These are phyloP conservation scores for Cremastinae sp. DNA, from an alignment of 2,888 invertebrate genomes.

Conservation along the genomic window DNA sequence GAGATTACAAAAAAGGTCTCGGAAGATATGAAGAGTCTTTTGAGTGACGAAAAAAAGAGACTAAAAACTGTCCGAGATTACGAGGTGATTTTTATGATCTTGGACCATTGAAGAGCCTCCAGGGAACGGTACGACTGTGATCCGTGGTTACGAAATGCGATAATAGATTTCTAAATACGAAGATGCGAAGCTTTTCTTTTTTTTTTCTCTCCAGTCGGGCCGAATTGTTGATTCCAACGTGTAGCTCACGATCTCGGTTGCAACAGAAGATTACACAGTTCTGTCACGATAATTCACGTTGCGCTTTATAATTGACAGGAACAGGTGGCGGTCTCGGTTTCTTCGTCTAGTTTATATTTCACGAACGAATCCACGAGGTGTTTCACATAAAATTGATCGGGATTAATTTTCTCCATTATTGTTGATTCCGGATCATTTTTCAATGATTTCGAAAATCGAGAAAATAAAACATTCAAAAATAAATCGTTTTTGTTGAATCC, in stretches of 20 bases:
- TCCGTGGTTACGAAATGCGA: conserved; percentile 2
- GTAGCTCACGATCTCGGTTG: conserved; percentile 3
- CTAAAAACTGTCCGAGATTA: no score
- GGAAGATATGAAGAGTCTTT: no score
- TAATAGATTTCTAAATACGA: conserved; percentile 2
- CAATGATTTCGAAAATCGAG: no score
- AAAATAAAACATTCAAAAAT: no score
- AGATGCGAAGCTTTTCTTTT: background rate
- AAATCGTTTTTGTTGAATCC: no score
- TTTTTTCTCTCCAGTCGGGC: background rate
- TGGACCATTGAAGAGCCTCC: no score
- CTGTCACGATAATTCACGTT: conserved; percentile 16
- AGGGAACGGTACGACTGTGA: no score
- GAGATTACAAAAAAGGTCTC: no score
- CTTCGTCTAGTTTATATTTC: conserved; percentile 6
- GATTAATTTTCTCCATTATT: background rate
- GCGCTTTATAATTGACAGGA: conserved; percentile 37
- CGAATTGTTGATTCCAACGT: background rate
- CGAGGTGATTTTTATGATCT: no score
- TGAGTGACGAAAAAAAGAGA: no score
- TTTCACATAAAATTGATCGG: conserved; percentile 4
- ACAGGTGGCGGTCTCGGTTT: conserved; percentile 37
- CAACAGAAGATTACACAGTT: conserved; percentile 17
- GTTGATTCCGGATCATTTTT: no score
- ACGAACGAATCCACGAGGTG: background rate